Base-by-base conservation (phyloP, 2,113 vertebrate genomes). In the Ondatra zibethicus region DNA sequence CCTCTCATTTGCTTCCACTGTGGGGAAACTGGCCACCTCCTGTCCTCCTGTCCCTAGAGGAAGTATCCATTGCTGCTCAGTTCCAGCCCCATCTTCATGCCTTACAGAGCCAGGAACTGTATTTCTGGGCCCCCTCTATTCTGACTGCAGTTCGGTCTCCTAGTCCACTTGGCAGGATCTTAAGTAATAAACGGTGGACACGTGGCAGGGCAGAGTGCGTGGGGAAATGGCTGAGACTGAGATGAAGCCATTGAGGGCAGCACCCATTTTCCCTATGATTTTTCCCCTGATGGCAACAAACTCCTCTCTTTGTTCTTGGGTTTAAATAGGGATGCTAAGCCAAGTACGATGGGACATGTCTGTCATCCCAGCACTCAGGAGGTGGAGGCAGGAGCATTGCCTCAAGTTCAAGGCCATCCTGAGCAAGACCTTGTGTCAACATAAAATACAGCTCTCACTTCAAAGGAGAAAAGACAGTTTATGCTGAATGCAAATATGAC, bases 311-410 rank as follows among this genome's bases (percentile, higher is more conserved):
- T 96, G 77, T 93, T 96, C 94, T 93, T 91, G 10, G 75, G 92
- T 95, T 98, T 97, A 98, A 96, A 97, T 73, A 93, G 91, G 93
- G 95, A 58, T 75, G 96, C 92, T 88, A 88, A 72, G 33, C 23
- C 33, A 52, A 9, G 19, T 70, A 36, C 16, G 8, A 33, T 36
- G 42, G 84, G 13, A 6, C 19, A 29, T 10, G 47, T n/a, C 66
- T 27, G 65, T 29, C 47, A 88, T 39, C 33, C 11, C 66, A 72
- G 8, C 47, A 72, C 21, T 72, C 47, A 88, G 47, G 33, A 88
- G 66, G 66, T 31, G 12, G 47, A 39, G 21, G 8, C 42, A 55
- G 23, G 86, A 72, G 47, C 33, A 72, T 55, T 72, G 42, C 39
- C 39, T 66, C 12, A 50, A 88, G 68, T 72, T 88, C 86, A 88